Evolutionary conservation across 1,140 invertebrate genomes (phyloP), one percentile per base, ranked within the genome.

Genomic region (Drosophila equinoxialis): DNA sequence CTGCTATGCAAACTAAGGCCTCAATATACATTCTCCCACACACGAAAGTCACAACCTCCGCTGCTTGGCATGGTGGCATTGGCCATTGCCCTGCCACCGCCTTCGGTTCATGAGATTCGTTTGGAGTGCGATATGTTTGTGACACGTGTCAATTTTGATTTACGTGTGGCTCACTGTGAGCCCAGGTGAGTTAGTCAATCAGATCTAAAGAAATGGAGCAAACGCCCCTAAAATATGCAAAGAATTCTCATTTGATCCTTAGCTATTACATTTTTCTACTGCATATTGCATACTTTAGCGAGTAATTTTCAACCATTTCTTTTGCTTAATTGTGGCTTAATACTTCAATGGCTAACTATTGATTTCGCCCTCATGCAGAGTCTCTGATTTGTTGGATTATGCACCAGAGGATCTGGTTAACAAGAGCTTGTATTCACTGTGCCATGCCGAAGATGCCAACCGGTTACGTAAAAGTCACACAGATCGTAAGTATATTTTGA

Each of bases 111-210:
- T 90, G 98, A 99, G 94, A 98, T 99, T 63, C 95, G 98, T 63
- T 94, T 99, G 65, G 98, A 99, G 93, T 95, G 96, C 30, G 98
- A 99, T 90, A 98, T 98, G 96, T 99, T 99, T 93, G 98, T 99
- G 77, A 99, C 97, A 45, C 95, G 98, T 81, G 96, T 99, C 73
- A 98, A 96, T 91, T 98, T 99, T 80, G 97, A 99, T 93, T 98
- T 99, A 92, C 95, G 96, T 93, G 97, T 99, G 94, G 96, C 97
- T 58, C 98, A 99, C 92, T 99, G 98, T 92, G 98, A 99, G 93
- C 98, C 98, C 79, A 97, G 96, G 98, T 98, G 94, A 94, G 93
- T 92, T 57, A 0, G 6, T 23, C 17, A 17, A 17, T 17, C 17
- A 17, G 17, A 17, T 17, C 23, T 26, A 26, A 26, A 26, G 23